Conservation (phyloP, 2,888 invertebrate species). For the Adela reaumurella region DNA sequence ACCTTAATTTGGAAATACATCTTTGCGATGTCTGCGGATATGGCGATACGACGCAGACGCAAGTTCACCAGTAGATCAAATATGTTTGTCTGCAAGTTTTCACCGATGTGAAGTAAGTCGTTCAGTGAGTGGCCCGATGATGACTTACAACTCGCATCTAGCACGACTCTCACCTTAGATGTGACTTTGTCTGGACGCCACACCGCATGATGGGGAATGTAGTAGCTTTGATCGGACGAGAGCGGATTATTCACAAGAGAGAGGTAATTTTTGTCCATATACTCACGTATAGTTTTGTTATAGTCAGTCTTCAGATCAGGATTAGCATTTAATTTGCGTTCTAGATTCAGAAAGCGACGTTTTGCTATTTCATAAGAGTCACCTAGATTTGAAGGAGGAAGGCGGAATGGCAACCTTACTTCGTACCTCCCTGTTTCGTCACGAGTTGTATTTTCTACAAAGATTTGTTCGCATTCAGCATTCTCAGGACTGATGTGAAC, state of each 20-base stretch:
- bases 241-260: neutral
- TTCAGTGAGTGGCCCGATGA: neutral
- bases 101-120: neutral
- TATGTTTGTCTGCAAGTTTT: neutral
- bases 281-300: neutral
- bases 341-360: neutral
- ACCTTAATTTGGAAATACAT: neutral
- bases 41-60: neutral
- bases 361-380: neutral
- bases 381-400: neutral
- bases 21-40: neutral
- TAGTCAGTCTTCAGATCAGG: neutral
- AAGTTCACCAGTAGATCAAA: neutral
- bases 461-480: neutral
- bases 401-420: neutral
- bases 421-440: neutral
- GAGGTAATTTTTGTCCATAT: neutral
- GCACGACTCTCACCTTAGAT: neutral
- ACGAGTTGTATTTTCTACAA: neutral
- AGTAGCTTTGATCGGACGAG: neutral
- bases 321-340: neutral
- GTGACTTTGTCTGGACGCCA: neutral
- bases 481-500: neutral
- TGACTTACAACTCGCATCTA: conserved; percentile 2
- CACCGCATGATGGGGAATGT: conserved; percentile 1